Evolutionary conservation across 37 sponge, comb jelly and placozoan genomes (phyloP), one percentile per base, ranked within the genome.

Genomic region (Corticium candelabrum): DNA sequence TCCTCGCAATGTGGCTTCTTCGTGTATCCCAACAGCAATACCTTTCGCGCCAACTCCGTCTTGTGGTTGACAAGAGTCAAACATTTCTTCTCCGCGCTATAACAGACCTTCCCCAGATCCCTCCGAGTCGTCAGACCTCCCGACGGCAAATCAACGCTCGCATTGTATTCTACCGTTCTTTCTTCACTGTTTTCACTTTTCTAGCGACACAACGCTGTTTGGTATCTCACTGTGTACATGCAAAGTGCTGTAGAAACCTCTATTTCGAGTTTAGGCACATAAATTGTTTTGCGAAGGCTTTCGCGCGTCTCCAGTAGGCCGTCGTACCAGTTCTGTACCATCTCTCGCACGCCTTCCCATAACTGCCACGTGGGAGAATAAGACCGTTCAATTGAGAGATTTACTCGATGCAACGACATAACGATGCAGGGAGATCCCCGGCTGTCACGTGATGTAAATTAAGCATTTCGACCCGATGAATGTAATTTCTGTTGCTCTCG

Each of bases 271-370:
- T 50, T 50, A 11, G 21, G 21, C 62, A 21, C 15, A 21, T 50
- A 50, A 11, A 50, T 11, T 11, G 62, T 50, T 50, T 50, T 11
- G 11, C 62, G 62, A 27, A 50, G 11, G 62, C 62, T 50, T 21
- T 50, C 62, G 62, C 62, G 62, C 62, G 21, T 50, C 62, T 50
- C 62, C 39, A 87, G 35, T 34, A 83, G 68, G 0, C 87, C 87
- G 40, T 87, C 87, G 68, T 87, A 76, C 87, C 87, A 87, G 62
- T 87, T 87, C 40, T 87, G 87, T 37, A 87, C 77, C 27, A 87
- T 70, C 69, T 87, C 87, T 30, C 87, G 35, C 38, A 87, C 76
- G 33, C 87, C 87, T 34, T 87, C 87, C 87, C 87, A 87, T 1
- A 68, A 69, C 50, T 79, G 30, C 87, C 87, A 87, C 15, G 78